A percentile compares a stretch with the other conserved stretches of the same genome.
These are phyloP conservation scores for Luehdorfia chinensis DNA, from an alignment of 1,140 invertebrate species.

Conservation along the genomic window DNA sequence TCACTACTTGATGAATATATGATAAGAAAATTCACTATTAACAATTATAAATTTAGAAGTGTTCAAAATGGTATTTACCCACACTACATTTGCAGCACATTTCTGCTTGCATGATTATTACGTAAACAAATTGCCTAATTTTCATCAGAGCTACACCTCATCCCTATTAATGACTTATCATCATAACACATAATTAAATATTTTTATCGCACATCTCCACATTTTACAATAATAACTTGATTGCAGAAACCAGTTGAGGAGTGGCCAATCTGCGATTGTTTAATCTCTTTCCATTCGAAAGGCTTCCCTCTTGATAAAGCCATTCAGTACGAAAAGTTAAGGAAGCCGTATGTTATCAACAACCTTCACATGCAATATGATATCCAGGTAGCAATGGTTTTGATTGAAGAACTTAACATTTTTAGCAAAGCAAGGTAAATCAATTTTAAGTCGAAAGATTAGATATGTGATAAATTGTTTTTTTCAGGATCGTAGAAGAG, in stretches of 20 bases:
- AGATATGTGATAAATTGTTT: constrained; percentile 16
- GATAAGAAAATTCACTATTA: constrained; percentile 12
- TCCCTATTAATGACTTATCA: constrained; percentile 4
- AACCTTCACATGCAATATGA: constrained; percentile 99
- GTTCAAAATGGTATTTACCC: neutral
- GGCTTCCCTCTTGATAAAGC: constrained; percentile 99
- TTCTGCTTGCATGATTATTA: constrained; percentile 14
- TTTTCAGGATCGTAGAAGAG: constrained; percentile 90
- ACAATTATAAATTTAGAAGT: constrained; percentile 2
- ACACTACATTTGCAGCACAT: constrained; percentile 11
- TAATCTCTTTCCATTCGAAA: constrained; percentile 99
- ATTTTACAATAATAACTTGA: constrained; percentile 15
- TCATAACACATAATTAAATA: constrained; percentile 2
- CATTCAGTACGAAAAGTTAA: constrained; percentile 95
- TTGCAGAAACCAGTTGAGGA: constrained; percentile 94
- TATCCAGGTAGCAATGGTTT: constrained; percentile 83
- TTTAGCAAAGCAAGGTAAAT: neutral
- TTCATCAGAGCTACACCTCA: constrained; percentile 4
- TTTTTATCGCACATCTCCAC: neutral
- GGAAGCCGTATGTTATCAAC: constrained; percentile 98
- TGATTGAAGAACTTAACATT: neutral
- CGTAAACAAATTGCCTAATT: constrained; percentile 13
- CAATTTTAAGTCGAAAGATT: too few relatives aligned
- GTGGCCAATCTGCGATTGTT: constrained; percentile 98
- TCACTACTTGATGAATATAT: constrained; percentile 25